Base-by-base conservation (phyloP, 1,140 invertebrate species). In the Danaus plexippus region DNA sequence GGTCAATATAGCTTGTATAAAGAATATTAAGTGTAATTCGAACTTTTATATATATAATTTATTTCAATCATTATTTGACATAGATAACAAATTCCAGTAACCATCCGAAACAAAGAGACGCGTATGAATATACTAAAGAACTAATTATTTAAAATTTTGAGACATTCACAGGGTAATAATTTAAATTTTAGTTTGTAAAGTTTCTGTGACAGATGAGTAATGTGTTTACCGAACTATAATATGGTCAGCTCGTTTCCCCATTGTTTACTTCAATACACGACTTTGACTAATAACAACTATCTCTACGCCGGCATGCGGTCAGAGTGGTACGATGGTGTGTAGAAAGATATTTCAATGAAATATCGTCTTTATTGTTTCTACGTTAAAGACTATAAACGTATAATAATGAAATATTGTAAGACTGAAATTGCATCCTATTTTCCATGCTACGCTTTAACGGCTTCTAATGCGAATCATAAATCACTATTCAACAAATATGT, bases 221-320 rank as follows among this genome's bases (percentile, higher is more conserved):
- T 65, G 51, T 43, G 47, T 52, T 50, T 43, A 51, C 53, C 10
- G 54, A 55, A 56, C 47, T 48, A 43, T 55, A 32, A 32, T 32
- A 56, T 43, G 40, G 18, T 12, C 50, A 48, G 48, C 52, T 61
- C 59, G 63, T 65, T 68, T 62, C 62, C 42, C 59, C 58, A 47
- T 56, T 59, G 63, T 68, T 69, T 69, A 65, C 66, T 66, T 63
- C 60, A 68, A 60, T 62, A 62, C 58, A 48, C 60, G 66, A 69
- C 66, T 66, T 69, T 69, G 66, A 69, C 58, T 69, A 66, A 66
- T 66, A 65, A 56, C 53, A 42, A 63, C 63, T 65, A 68, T 68
- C 63, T 63, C 63, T 56, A 32, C 22, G 54, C 54, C 18, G 22
- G 46, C 49, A 18, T 61, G 64, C 57, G 67, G 67, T 63, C 67